Evolutionary conservation across 2,888 invertebrate genomes (phyloP).

Genomic region (Epinotia bilunana): DNA sequence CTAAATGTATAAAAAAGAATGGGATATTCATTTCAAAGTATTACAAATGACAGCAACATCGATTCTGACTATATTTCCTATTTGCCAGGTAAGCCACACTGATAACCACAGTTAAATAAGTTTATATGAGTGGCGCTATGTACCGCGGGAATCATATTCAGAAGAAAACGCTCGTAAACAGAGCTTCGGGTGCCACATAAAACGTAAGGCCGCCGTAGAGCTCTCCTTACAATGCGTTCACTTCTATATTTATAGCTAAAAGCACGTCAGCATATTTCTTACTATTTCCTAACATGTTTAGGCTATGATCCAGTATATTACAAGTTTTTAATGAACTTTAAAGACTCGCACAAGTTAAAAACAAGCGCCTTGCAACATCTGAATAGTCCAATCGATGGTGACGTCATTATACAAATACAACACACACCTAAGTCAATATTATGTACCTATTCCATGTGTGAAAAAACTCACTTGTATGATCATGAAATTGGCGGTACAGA

Average conservation of each 20-base stretch:
- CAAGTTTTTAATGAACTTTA: no score
- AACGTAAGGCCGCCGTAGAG: no score
- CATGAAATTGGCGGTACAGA: slow-evolving; percentile 3
- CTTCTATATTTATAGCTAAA: no score
- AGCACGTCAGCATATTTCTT: no score
- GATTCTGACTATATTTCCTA: not conserved
- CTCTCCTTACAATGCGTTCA: no score
- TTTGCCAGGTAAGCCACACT: not conserved
- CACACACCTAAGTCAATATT: not conserved
- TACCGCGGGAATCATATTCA: no score
- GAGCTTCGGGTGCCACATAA: no score
- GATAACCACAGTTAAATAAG: not conserved
- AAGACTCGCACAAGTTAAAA: not conserved
- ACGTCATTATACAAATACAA: not conserved
- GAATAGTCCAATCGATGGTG: not conserved
- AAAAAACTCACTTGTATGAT: slow-evolving; percentile 26
- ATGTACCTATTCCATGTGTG: not conserved
- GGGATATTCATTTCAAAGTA: not conserved
- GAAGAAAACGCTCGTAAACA: no score
- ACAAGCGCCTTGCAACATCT: not conserved
- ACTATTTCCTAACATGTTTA: no score
- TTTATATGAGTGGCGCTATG: not conserved
- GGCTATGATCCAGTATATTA: no score
- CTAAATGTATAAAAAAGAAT: slow-evolving; percentile 1
- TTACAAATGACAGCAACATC: slow-evolving; percentile 10